Conservation (phyloP, 2,797 vertebrate genomes). For the Garrulus glandarius region DNA sequence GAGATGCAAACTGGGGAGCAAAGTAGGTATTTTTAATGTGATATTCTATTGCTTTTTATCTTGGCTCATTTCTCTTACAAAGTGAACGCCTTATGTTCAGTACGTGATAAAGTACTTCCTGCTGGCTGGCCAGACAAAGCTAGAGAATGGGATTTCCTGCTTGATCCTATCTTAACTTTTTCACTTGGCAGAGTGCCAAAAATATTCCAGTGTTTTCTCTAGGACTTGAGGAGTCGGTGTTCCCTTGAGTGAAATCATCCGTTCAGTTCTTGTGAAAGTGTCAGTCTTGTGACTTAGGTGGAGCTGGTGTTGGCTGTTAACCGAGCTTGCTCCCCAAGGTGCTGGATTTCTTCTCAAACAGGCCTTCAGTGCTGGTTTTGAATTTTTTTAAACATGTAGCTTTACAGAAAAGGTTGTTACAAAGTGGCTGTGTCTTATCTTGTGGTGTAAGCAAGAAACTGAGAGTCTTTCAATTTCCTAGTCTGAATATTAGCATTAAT, state of each 20-base stretch:
- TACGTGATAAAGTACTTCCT: not conserved
- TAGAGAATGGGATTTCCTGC: constrained; percentile 16
- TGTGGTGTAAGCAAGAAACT: not conserved
- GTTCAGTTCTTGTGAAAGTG: not conserved
- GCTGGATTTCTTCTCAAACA: not conserved
- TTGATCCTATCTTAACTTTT: not conserved
- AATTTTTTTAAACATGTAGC: not conserved
- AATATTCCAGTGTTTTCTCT: not conserved
- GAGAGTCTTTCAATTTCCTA: not conserved
- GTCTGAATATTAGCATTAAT: not conserved
- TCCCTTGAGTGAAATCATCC: not conserved
- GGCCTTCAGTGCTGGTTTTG: not conserved
- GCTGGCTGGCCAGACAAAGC: not conserved
- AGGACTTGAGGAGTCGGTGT: not conserved
- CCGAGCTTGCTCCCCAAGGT: not conserved
- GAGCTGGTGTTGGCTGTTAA: not conserved
- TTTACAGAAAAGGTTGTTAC: not conserved
- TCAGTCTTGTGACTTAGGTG: not conserved
- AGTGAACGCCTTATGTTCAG: not conserved
- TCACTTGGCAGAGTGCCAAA: not conserved
- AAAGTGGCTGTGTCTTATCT: not conserved
- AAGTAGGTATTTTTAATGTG: not conserved
- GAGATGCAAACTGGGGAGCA: not conserved
- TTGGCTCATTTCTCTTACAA: not conserved
- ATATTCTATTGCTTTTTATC: not conserved